phyloP scores from a whole-genome alignment of 2,888 invertebrate species.

The Ecliptopera silaceata region DNA sequence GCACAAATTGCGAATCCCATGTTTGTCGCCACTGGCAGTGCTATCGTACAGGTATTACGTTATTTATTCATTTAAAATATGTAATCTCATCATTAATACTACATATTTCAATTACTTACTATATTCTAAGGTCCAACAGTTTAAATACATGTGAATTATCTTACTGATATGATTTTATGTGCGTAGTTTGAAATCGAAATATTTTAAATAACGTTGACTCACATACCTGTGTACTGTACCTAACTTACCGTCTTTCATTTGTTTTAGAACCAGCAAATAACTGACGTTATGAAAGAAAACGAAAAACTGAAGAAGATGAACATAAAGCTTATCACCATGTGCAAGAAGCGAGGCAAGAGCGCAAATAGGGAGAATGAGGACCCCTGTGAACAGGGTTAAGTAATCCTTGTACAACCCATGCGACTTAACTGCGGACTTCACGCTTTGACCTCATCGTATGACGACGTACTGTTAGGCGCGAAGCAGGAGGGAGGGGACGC shows the following conservation, averaged over 20 bases:
- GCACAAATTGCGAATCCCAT: constrained; percentile 39
- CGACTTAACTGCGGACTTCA: no score
- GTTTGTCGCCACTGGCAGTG: constrained; percentile 72
- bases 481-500: no score
- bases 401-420: neutral
- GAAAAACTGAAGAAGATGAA: constrained; percentile 77
- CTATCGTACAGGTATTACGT: constrained; percentile 73
- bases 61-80: neutral
- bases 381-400: constrained; percentile 50
- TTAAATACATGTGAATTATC: no score
- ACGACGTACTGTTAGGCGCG: no score
- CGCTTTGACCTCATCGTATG: no score
- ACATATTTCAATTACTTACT: no score
- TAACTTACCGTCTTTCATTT: constrained; percentile 1
- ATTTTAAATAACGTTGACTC: no score
- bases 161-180: no score
- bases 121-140: no score
- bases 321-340: constrained; percentile 68
- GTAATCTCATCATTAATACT: neutral
- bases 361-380: constrained; percentile 66
- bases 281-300: constrained; percentile 75
- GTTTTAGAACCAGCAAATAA: constrained; percentile 74
- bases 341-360: constrained; percentile 69
- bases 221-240: no score
- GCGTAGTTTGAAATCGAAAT: no score